These are phyloP conservation scores for Stegostoma tigrinum DNA, from an alignment of 2,113 vertebrate genomes.

Conservation along the genomic window DNA sequence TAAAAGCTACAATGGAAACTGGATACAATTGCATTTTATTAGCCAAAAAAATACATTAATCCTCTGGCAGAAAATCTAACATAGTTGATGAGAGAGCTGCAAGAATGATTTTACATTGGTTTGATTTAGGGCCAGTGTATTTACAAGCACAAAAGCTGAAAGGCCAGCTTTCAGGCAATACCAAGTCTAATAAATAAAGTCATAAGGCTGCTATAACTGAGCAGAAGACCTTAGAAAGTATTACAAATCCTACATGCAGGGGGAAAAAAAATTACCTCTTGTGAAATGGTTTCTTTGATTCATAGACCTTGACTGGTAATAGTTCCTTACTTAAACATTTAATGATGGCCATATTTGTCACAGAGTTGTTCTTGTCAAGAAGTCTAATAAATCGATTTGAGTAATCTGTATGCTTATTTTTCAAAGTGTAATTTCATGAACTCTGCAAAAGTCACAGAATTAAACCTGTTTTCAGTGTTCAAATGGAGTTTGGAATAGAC, in stretches of 20 bases:
- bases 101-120: neutral
- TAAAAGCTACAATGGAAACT: neutral
- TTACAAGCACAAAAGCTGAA: neutral
- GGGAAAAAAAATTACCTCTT: neutral
- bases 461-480: neutral
- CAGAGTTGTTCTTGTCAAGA: neutral
- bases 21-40: slow-evolving; percentile 1
- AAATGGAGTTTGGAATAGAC: neutral
- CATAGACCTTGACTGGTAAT: neutral
- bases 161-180: neutral
- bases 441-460: neutral
- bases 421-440: neutral
- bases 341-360: neutral
- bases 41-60: slow-evolving; percentile 18
- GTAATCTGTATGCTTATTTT: neutral
- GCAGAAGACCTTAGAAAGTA: neutral
- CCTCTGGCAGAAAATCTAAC: neutral
- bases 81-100: neutral
- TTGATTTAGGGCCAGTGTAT: neutral
- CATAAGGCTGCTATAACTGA: neutral
- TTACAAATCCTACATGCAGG: neutral
- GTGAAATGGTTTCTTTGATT: neutral
- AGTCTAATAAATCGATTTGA: neutral
- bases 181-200: neutral
- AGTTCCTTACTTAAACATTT: neutral